Percentiles rank a stretch among this genome's conserved stretches.
Conservation (phyloP, 1,140 invertebrate genomes). For the Dreissena polymorpha region DNA sequence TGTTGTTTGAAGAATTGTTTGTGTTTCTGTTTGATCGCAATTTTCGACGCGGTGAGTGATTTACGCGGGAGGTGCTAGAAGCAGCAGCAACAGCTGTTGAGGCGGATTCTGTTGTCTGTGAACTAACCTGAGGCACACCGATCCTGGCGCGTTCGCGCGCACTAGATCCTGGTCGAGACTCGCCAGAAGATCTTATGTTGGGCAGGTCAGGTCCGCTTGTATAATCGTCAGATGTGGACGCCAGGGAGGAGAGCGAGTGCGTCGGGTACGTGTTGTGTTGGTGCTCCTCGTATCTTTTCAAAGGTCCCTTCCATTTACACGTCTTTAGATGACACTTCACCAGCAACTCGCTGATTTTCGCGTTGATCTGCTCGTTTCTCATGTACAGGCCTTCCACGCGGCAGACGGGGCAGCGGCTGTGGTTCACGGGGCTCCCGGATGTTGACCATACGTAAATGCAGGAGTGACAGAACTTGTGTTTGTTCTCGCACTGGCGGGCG, state of each 20-base stretch:
- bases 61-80: not conserved
- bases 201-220: constrained; percentile 21
- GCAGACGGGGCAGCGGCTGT: constrained; percentile 74
- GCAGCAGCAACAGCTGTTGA: not conserved
- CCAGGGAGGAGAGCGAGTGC: not conserved
- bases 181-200: constrained; percentile 23
- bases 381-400: constrained; percentile 69
- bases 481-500: constrained; percentile 70
- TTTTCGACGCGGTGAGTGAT: not conserved
- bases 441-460: constrained; percentile 76
- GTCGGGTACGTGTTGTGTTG: constrained; percentile 66
- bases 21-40: constrained; percentile 8
- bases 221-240: not conserved
- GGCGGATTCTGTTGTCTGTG: not conserved
- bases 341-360: constrained; percentile 62
- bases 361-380: constrained; percentile 64
- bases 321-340: constrained; percentile 68
- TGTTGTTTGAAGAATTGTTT: constrained; percentile 27
- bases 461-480: constrained; percentile 74
- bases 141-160: constrained; percentile 8
- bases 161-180: constrained; percentile 7
- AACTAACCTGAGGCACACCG: too few relatives aligned
- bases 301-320: constrained; percentile 71
- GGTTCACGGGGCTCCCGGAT: constrained; percentile 67
- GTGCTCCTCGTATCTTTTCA: constrained; percentile 63